Conservation (phyloP, 2,113 vertebrate genomes). For the Theristicus caerulescens region DNA sequence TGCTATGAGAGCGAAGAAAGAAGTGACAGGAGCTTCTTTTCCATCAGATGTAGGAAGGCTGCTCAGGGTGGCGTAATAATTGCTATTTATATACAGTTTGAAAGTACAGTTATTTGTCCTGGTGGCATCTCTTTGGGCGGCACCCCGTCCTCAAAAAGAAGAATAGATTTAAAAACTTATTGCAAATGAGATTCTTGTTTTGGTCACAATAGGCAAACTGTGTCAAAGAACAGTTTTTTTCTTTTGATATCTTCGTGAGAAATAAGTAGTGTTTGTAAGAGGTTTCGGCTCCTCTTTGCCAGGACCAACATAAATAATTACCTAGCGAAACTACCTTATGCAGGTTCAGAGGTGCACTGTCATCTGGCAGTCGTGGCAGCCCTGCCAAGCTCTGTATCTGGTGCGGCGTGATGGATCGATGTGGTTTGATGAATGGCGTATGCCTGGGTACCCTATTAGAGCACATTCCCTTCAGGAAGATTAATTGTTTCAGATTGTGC, state of each 20-base stretch:
- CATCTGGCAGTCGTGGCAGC: background rate
- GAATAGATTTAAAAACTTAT: background rate
- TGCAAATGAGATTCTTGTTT: background rate
- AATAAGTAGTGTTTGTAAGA: background rate
- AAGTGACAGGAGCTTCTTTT: background rate
- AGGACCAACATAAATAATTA: slow-evolving; percentile 53
- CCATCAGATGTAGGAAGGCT: background rate
- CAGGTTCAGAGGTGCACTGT: slow-evolving; percentile 9
- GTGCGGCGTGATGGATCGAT: slow-evolving; percentile 56
- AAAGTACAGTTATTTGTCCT: background rate
- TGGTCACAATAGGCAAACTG: background rate
- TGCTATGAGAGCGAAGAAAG: background rate
- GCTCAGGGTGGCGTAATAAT: background rate
- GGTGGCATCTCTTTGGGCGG: background rate
- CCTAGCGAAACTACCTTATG: background rate
- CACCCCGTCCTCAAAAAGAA: background rate
- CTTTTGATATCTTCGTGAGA: slow-evolving; percentile 37
- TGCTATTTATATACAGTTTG: background rate
- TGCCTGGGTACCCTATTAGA: slow-evolving; percentile 30
- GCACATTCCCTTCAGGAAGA: slow-evolving; percentile 44
- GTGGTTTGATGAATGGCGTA: slow-evolving; percentile 60
- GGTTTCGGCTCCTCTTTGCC: background rate
- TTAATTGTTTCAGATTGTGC: slow-evolving; percentile 45
- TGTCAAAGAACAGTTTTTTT: background rate
- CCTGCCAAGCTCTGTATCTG: background rate